Base-by-base conservation (phyloP, 2,113 vertebrate genomes). In the Vicugna pacos region DNA sequence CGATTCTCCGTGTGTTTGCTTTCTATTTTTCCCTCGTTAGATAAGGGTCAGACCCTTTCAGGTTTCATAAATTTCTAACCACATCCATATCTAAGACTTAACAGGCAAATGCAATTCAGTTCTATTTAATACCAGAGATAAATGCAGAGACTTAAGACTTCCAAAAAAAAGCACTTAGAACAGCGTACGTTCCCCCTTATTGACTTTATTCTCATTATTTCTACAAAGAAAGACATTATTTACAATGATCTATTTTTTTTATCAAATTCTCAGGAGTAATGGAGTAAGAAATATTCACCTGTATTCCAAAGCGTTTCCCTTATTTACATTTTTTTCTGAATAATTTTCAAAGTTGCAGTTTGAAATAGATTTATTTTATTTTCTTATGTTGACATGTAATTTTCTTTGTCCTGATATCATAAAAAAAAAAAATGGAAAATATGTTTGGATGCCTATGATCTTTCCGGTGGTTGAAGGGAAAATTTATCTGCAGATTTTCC, bases 381-480 rank as follows among this genome's bases (percentile, higher is more conserved):
- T 82, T 89, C 17, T 72, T 54, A 70, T 95, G 89, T 89, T 95
- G 75, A 94, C 30, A 38, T 82, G 76, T 52, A 94, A 52, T 85
- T 75, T 86, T 96, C 95, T 97, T 97, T 95, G 94, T 97, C 32
- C 42, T 93, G 16, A 60, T 93, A 90, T 79, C 60, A 62, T 86
- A 50, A 97, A 86, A 94, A 94, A 46, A 94, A 82, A 91, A 70
- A 92, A 92, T 79, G 46, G 30, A 75, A 89, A 89, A 72, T 58
- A 94, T 96, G 0, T 13, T 94, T 77, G 92, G 79, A 76, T 95
- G 72, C n/a, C 95, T 56, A 30, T 73, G 92, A 3, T 87, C 96
- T 93, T 96, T 94, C 92, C 79, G 93, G 64, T 75, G 82, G 46
- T 79, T 98, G 96, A 98, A 97, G 87, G 91, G 95, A 97, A 94